Conservation (phyloP, 2,113 vertebrate species). For the Falcunculus frontatus region DNA sequence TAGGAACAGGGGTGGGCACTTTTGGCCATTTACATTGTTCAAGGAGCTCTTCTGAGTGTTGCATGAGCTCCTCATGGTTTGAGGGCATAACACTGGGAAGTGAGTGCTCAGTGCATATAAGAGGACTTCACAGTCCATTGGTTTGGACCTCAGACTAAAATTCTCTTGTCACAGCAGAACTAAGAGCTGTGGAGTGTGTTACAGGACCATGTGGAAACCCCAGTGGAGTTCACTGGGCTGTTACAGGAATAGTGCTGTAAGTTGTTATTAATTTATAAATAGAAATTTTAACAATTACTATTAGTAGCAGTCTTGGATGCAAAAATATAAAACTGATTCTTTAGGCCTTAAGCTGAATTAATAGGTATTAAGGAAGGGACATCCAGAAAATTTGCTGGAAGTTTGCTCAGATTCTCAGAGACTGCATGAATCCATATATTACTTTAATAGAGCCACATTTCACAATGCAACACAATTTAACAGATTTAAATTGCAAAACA, state of each 20-base stretch:
- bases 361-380: not conserved
- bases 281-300: not conserved
- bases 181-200: not conserved
- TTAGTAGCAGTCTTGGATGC: not conserved
- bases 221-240: not conserved
- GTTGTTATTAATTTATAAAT: not conserved
- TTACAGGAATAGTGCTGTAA: not conserved
- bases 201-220: not conserved
- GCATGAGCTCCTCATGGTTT: not conserved
- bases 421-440: not conserved
- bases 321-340: not conserved
- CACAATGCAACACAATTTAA: constrained; percentile 19
- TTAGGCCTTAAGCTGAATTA: not conserved
- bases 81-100: not conserved
- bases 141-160: not conserved
- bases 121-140: not conserved
- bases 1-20: not conserved
- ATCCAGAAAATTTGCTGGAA: not conserved
- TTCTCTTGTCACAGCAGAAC: not conserved
- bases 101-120: not conserved
- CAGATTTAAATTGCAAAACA: constrained; percentile 55
- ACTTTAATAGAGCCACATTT: constrained; percentile 38
- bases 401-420: not conserved
- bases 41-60: not conserved
- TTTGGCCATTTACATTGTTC: not conserved